Base-by-base conservation (phyloP, 2,113 vertebrate species). In the Edolisoma coerulescens region DNA sequence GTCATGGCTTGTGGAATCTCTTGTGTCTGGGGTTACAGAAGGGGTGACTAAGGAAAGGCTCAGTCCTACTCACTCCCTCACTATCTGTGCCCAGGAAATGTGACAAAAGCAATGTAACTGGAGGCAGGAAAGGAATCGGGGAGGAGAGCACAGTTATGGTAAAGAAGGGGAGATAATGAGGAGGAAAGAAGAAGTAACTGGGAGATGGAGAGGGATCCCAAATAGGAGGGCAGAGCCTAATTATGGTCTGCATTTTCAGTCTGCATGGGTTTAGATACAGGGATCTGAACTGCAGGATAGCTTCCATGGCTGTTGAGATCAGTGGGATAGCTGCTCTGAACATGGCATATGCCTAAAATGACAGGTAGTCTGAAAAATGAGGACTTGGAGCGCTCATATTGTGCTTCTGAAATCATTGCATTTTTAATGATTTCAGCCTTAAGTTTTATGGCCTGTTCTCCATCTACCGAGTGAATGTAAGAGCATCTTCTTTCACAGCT, bases 371-470 rank as follows among this genome's bases (percentile, higher is more conserved):
- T 90, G 93, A 85, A 86, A 95, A 94, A 93, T 75, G 56, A 78
- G 68, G 56, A 52, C 76, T 78, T 78, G 69, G 50, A 73, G 39
- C 35, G n/a, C 79, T 97, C 85, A 80, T 47, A 56, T 37, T 86
- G 71, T 61, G 50, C 90, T 83, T 91, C 78, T 95, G 50, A 90
- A 94, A 90, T 92, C 79, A 94, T 19, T 93, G 71, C 54, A 80
- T 74, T 73, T 76, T 84, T 96, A 90, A 93, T 93, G 83, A 78
- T 90, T 95, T 94, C 92, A 88, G 79, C 91, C 95, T 90, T 80
- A 84, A 95, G 87, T 95, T 96, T 96, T 96, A 95, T 94, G 95
- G 82, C 75, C 90, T 74, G 50, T 92, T 94, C 93, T 88, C 85
- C 76, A 78, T 96, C 86, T 78, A 93, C 86, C 1, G 4, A 94